Percentiles rank a stretch among this genome's conserved stretches.
Evolutionary conservation across 2,113 vertebrate species (phyloP).

Genomic region (Megalops atlanticus): DNA sequence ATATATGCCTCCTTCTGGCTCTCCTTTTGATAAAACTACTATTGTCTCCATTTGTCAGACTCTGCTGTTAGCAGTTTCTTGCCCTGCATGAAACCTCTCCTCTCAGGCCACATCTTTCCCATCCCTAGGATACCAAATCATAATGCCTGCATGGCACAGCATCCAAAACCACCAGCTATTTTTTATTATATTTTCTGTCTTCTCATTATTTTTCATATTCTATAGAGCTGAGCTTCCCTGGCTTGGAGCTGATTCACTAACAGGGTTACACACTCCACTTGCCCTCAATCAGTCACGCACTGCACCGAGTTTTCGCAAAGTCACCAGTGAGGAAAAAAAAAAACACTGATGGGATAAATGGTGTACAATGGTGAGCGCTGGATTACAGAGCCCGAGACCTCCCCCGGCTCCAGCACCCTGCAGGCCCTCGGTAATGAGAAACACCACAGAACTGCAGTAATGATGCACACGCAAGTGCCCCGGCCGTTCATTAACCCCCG

Average conservation of each 20-base stretch:
- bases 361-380: neutral
- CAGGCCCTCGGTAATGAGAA: conserved; percentile 19
- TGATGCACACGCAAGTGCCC: neutral
- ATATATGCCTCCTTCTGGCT: neutral
- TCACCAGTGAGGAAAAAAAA: neutral
- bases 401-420: conserved; percentile 3
- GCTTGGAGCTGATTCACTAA: neutral
- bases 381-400: neutral
- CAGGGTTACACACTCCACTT: neutral
- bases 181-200: neutral
- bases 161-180: neutral
- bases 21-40: neutral
- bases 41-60: neutral
- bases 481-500: conserved; percentile 1
- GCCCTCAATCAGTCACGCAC: conserved; percentile 9
- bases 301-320: neutral
- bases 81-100: neutral
- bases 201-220: neutral
- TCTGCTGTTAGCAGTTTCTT: neutral
- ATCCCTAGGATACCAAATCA: no score
- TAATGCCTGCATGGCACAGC: neutral
- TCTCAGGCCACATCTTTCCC: neutral
- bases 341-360: neutral
- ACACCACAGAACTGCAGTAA: neutral
- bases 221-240: neutral